Conservation (phyloP, 53 echinoderm and acorn worm genomes). For the Astropecten irregularis region DNA sequence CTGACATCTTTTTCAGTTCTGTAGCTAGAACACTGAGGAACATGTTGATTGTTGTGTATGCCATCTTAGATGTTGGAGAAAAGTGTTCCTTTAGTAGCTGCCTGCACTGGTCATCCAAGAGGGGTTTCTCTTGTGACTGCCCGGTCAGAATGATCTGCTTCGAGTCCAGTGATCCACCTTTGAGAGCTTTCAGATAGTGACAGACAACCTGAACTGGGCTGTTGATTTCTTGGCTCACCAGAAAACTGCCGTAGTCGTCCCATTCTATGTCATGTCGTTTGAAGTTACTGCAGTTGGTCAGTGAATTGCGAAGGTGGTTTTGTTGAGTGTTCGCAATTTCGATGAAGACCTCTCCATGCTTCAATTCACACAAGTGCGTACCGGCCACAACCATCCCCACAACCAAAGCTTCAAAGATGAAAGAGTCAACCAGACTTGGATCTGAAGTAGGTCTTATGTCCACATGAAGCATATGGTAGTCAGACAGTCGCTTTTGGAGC, state of each 20-base stretch:
- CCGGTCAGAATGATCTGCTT: conserved; percentile 14
- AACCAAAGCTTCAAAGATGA: conserved; percentile 52
- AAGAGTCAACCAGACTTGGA: conserved; percentile 24
- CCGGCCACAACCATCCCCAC: conserved; percentile 48
- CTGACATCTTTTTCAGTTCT: conserved; percentile 59
- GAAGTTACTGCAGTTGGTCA: conserved; percentile 47
- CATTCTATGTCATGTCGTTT: conserved; percentile 51
- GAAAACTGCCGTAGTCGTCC: conserved; percentile 13
- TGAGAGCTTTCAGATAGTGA: conserved; percentile 41
- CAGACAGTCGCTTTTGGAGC: neutral
- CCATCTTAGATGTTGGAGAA: conserved; percentile 39
- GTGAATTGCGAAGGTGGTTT: conserved; percentile 27
- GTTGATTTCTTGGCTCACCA: conserved; percentile 39
- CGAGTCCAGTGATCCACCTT: conserved; percentile 14
- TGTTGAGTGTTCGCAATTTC: conserved; percentile 59
- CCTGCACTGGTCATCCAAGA: conserved; percentile 19
- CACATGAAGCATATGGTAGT: conserved; percentile 32
- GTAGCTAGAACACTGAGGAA: conserved; percentile 45
- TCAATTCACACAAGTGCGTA: conserved; percentile 28
- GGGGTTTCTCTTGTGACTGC: neutral
- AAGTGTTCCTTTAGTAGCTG: neutral
- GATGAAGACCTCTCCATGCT: conserved; percentile 1
- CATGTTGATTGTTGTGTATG: conserved; percentile 43
- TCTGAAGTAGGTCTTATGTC: conserved; percentile 40
- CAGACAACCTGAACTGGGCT: conserved; percentile 64